Conservation (phyloP, 2,888 invertebrate genomes). For the Nudaria mundana region DNA sequence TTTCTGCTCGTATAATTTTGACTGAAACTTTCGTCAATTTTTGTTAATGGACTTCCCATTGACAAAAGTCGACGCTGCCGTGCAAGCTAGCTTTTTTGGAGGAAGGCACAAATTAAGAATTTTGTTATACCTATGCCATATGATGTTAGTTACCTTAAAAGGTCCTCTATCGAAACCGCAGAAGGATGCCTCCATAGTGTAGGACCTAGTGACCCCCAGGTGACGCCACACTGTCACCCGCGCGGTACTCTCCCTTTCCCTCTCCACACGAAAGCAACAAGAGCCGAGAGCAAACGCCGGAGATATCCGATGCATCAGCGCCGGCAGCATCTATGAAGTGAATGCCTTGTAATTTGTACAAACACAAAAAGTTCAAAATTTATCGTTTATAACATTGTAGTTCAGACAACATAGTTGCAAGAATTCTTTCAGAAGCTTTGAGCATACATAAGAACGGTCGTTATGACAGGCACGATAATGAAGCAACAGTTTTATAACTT, state of each 20-base stretch:
- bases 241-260: slow-evolving; percentile 90
- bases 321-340: slow-evolving; percentile 83
- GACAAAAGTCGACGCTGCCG: no score
- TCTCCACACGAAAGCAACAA: slow-evolving; percentile 89
- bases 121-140: no score
- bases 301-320: slow-evolving; percentile 85
- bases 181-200: slow-evolving; percentile 94
- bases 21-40: no score
- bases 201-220: slow-evolving; percentile 87
- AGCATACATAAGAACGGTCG: no score
- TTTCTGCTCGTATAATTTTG: no score
- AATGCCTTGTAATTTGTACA: background rate
- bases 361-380: background rate
- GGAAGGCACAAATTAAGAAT: no score
- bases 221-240: slow-evolving; percentile 93
- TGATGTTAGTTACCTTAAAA: slow-evolving; percentile 80
- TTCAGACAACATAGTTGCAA: background rate
- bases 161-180: slow-evolving; percentile 91
- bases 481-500: no score
- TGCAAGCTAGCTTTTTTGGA: no score
- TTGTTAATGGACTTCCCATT: no score
- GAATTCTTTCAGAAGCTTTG: background rate
- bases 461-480: no score
- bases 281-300: slow-evolving; percentile 86
- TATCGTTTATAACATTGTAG: background rate